Percentiles rank a stretch among this genome's conserved stretches.
phyloP scores from a whole-genome alignment of 2,888 invertebrate genomes.

The Coleophora flavipennella region DNA sequence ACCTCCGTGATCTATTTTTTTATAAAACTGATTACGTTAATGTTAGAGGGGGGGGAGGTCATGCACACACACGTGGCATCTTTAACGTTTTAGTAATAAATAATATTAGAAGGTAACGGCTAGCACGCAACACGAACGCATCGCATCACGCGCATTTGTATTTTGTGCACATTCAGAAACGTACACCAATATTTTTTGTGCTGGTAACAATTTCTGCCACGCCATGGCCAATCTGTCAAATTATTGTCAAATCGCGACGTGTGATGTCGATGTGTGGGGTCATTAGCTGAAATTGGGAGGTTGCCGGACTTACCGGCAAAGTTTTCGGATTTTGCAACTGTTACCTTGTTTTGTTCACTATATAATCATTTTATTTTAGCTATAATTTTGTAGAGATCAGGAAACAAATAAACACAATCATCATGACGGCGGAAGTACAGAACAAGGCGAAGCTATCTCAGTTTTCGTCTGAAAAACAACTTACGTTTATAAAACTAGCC shows the following conservation, averaged over 20 bases:
- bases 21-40: too few relatives aligned
- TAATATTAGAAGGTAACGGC: too few relatives aligned
- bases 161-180: too few relatives aligned
- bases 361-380: conserved; percentile 18
- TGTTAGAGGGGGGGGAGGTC: too few relatives aligned
- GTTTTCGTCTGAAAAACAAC: conserved; percentile 64
- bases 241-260: conserved; percentile 41
- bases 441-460: conserved; percentile 48
- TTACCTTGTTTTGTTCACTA: conserved; percentile 10
- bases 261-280: conserved; percentile 10
- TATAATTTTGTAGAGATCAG: conserved; percentile 16
- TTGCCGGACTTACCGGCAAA: conserved; percentile 69
- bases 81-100: too few relatives aligned
- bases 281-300: conserved; percentile 28
- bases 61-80: too few relatives aligned
- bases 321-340: conserved; percentile 20
- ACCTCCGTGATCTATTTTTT: too few relatives aligned
- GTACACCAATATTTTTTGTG: conserved; percentile 1
- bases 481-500: conserved; percentile 77
- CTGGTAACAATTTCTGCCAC: conserved; percentile 42
- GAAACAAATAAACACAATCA: conserved; percentile 19
- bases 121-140: too few relatives aligned
- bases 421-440: conserved; percentile 55
- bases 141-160: too few relatives aligned
- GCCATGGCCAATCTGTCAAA: conserved; percentile 55